These are phyloP conservation scores for Mastomys natalensis DNA, from an alignment of 2,113 vertebrate species.

Conservation along the genomic window DNA sequence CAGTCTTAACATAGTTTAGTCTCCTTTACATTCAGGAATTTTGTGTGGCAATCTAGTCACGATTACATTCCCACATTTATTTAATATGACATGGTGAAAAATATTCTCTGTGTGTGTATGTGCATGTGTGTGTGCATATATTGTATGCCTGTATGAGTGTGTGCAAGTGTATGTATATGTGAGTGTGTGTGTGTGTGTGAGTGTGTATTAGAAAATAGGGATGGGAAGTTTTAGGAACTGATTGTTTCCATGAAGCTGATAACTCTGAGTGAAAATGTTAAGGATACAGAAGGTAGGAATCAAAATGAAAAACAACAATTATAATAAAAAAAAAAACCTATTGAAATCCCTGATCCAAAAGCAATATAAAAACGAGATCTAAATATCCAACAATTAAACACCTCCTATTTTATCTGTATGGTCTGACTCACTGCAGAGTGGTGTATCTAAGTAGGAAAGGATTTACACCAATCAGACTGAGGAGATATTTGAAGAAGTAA, in stretches of 20 bases:
- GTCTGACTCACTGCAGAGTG: neutral
- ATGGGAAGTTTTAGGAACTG: neutral
- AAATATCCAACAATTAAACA: neutral
- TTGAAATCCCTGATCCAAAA: conserved; percentile 29
- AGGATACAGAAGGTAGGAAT: neutral
- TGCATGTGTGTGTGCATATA: neutral
- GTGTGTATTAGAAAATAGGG: too few relatives aligned
- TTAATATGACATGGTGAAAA: neutral
- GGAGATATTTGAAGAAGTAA: neutral
- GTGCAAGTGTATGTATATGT: neutral
- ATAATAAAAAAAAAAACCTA: neutral
- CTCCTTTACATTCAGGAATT: neutral
- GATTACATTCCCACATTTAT: neutral
- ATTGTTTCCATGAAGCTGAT: neutral
- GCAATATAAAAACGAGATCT: neutral
- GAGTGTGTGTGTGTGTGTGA: neutral
- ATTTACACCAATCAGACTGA: neutral
- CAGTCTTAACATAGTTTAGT: conserved; percentile 28
- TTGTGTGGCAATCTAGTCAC: neutral
- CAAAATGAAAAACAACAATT: neutral
- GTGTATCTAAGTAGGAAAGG: neutral
- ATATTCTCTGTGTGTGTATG: neutral
- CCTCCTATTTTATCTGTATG: neutral
- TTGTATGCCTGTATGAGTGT: too few relatives aligned
- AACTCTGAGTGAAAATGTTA: neutral